These are phyloP conservation scores for Polyommatus iphigenia DNA, from an alignment of 2,888 invertebrate genomes.

Conservation along the genomic window DNA sequence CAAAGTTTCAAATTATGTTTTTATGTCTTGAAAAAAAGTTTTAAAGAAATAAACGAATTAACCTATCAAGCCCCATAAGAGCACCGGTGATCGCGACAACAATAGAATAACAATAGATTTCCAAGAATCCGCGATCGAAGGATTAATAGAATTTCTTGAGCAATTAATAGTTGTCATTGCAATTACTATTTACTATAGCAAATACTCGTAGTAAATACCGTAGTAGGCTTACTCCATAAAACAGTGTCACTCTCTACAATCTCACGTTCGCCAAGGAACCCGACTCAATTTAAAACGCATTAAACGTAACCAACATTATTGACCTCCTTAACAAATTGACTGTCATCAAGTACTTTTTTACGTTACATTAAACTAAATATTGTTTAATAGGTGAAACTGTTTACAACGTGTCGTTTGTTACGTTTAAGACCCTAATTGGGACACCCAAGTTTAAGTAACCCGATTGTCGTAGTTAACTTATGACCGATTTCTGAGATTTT, in stretches of 20 bases:
- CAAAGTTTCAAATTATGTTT: too few species aligned
- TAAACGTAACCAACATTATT: constrained; percentile 21
- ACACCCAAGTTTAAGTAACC: neutral
- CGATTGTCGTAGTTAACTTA: too few species aligned
- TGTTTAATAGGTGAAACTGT: constrained; percentile 21
- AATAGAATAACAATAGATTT: too few species aligned
- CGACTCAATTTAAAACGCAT: constrained; percentile 25
- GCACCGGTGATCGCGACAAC: too few species aligned
- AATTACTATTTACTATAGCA: neutral
- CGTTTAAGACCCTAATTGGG: neutral
- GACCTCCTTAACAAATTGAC: constrained; percentile 26
- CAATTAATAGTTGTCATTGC: neutral
- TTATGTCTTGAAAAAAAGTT: too few species aligned
- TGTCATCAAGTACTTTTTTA: constrained; percentile 16
- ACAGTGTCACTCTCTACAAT: constrained; percentile 26
- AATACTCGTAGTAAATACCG: neutral
- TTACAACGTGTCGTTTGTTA: neutral
- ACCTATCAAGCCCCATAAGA: too few species aligned
- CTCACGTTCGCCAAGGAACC: constrained; percentile 6
- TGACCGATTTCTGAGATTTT: too few species aligned
- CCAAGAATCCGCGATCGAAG: too few species aligned
- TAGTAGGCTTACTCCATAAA: neutral
- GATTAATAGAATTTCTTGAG: neutral
- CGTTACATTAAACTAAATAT: constrained; percentile 9
- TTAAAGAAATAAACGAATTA: too few species aligned